Conservation (phyloP, 2,888 invertebrate species). For the Latrodectus elegans region DNA sequence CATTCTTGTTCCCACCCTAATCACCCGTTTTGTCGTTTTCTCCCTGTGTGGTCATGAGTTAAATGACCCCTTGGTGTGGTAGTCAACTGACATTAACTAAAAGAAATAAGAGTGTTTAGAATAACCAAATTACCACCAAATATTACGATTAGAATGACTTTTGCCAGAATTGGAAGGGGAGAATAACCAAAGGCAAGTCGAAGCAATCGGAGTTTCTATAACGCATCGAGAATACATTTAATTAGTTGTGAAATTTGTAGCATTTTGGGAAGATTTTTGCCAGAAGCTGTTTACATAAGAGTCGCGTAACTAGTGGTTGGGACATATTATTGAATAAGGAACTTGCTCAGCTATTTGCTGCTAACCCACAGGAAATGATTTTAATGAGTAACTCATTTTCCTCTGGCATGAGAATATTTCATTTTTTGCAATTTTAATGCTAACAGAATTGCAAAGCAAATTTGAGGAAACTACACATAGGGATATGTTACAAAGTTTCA, state of each 20-base stretch:
- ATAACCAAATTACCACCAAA: background rate
- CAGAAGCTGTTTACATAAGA: constrained; percentile 44
- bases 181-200: background rate
- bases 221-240: constrained; percentile 14
- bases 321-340: background rate
- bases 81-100: constrained; percentile 51
- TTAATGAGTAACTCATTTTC: background rate
- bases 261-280: constrained; percentile 20
- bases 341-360: background rate
- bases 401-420: background rate
- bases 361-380: background rate
- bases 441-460: too few relatives aligned
- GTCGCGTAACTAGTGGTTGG: constrained; percentile 17
- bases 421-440: too few relatives aligned
- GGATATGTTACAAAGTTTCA: too few relatives aligned
- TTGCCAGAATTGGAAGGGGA: background rate
- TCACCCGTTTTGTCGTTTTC: constrained; percentile 48
- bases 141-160: background rate
- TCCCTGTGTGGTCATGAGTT: constrained; percentile 64
- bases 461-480: too few relatives aligned
- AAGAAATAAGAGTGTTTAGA: constrained; percentile 17
- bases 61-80: constrained; percentile 31
- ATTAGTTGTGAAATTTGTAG: constrained; percentile 46
- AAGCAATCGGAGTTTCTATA: constrained; percentile 32
- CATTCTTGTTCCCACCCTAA: constrained; percentile 22